phyloP scores from a whole-genome alignment of 2,797 vertebrate genomes.

The Myripristis jacobus region DNA sequence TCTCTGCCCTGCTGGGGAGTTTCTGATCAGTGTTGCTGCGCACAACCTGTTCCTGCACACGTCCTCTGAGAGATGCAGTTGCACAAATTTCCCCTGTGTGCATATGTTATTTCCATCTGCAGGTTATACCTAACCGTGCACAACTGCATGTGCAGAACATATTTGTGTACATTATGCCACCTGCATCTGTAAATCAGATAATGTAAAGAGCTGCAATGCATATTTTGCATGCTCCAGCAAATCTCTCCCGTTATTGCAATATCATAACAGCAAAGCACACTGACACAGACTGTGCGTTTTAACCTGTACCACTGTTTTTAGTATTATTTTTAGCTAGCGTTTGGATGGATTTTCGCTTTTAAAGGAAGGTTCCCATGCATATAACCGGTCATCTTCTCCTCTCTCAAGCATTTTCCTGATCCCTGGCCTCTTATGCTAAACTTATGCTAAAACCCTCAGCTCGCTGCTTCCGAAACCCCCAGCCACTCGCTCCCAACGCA shows the following conservation, averaged over 20 bases:
- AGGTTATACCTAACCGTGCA: too few relatives aligned
- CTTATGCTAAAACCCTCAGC: constrained; percentile 39
- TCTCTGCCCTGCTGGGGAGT: too few relatives aligned
- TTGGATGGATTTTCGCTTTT: constrained; percentile 25
- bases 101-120: too few relatives aligned
- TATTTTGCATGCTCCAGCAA: too few relatives aligned
- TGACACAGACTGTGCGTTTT: neutral
- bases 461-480: constrained; percentile 15
- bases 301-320: neutral
- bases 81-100: too few relatives aligned
- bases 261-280: constrained; percentile 9
- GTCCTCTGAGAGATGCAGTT: too few relatives aligned
- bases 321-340: neutral
- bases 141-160: too few relatives aligned
- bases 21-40: too few relatives aligned
- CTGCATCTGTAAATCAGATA: too few relatives aligned
- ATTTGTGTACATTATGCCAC: neutral
- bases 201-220: too few relatives aligned
- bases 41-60: too few relatives aligned
- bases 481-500: constrained; percentile 10
- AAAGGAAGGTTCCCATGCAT: constrained; percentile 13
- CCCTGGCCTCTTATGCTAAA: constrained; percentile 43
- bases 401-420: constrained; percentile 18
- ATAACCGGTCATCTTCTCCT: constrained; percentile 20
- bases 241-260: constrained; percentile 26